Base-by-base conservation (phyloP, 1,140 invertebrate species). In the Zaprionus lachaisei region DNA sequence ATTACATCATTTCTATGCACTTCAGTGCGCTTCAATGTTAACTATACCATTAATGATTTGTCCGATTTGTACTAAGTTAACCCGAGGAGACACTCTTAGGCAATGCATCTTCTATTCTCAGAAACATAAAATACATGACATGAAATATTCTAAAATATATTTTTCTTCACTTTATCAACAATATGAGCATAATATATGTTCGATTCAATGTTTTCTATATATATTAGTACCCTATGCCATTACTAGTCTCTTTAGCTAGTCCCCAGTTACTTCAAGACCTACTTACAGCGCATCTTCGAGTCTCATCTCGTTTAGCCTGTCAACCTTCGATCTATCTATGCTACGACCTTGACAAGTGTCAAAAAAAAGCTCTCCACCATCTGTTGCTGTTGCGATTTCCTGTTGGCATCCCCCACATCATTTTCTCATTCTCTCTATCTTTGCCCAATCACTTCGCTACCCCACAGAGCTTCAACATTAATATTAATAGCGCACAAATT, bases 401-500 rank as follows among this genome's bases (percentile, higher is more conserved):
- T 17, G n/a, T 60, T 75, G 17, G 37, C 49, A 5, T 41, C 34
- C 26, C 28, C 47, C 31, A 7, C n/a, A 17, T 44, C 41, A n/a
- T 44, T 44, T 7, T 9, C 28, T 28, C 1, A 2, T 7, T 44
- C 15, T 17, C 5, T 7, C n/a, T 7, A 6, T 7, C n/a, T 15
- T 6, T 15, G 31, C 31, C 9, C 31, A 34, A 34, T 34, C 31
- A 34, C 15, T n/a, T 44, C n/a, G 41, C 15, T 44, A 7, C n/a
- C 41, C 41, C 2, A 47, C n/a, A 11, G 41, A 31, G 31, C 63
- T 70, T 68, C 78, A 60, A 64, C 72, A 89, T 89, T 90, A 89
- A 89, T 89, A 89, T 89, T 89, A 89, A 89, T 89, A 81, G 85
- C 70, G 64, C 79, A 77, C 86, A 85, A 89, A 89, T 85, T 89